Percentiles rank a stretch among this genome's conserved stretches.
Conservation (phyloP, 2,888 invertebrate species). For the Lutraria lutraria region DNA sequence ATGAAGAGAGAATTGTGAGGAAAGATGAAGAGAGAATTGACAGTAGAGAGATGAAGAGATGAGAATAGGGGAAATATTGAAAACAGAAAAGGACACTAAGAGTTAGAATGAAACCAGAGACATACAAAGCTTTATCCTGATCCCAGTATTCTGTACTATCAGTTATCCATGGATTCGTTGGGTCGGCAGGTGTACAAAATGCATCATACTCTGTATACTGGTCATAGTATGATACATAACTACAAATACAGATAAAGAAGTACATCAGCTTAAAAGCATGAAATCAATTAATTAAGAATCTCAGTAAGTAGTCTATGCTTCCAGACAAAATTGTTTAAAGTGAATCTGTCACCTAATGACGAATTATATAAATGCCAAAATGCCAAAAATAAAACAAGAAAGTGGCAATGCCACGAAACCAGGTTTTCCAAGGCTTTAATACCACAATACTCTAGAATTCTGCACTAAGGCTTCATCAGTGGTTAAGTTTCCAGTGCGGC, state of each 20-base stretch:
- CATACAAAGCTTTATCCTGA: constrained; percentile 95
- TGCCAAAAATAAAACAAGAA: no score
- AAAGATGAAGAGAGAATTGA: not conserved
- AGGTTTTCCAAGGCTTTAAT: no score
- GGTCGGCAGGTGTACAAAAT: constrained; percentile 96
- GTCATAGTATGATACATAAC: constrained; percentile 94
- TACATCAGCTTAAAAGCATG: not conserved
- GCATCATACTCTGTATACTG: constrained; percentile 99
- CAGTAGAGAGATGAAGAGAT: not conserved
- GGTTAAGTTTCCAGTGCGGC: no score
- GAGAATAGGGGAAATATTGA: not conserved
- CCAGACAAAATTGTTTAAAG: no score
- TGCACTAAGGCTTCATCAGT: no score
- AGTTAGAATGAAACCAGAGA: constrained; percentile 12
- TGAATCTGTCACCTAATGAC: no score
- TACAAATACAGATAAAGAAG: constrained; percentile 65
- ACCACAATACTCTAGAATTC: no score
- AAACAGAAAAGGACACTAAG: not conserved
- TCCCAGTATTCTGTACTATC: constrained; percentile 99
- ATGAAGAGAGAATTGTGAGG: not conserved
- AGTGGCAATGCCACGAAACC: no score
- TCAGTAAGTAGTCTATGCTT: no score
- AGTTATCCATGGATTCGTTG: constrained; percentile 98
- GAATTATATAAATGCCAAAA: no score
- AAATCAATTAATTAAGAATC: no score